A percentile compares a stretch with the other conserved stretches of the same genome.
Evolutionary conservation across 2,888 invertebrate genomes (phyloP).

Genomic region (Apotomis betuletana): DNA sequence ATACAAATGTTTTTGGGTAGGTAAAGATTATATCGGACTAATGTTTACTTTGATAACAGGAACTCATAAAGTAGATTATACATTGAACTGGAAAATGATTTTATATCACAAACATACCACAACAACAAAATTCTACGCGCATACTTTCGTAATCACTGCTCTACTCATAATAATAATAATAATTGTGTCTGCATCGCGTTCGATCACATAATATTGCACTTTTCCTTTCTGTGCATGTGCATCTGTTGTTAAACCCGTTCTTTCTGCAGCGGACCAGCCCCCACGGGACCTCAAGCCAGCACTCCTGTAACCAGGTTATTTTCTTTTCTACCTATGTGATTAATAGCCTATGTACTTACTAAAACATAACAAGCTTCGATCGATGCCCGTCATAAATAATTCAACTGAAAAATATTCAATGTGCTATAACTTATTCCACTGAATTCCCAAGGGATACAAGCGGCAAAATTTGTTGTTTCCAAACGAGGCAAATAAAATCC

Average conservation of each 20-base stretch:
- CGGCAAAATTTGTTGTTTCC: slow-evolving; percentile 7
- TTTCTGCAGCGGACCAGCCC: slow-evolving; percentile 59
- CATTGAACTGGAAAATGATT: too few species aligned
- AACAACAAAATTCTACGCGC: too few species aligned
- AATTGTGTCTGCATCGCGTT: slow-evolving; percentile 39
- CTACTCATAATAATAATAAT: slow-evolving; percentile 22
- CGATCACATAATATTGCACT: slow-evolving; percentile 44
- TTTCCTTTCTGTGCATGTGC: slow-evolving; percentile 52
- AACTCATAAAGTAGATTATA: too few species aligned
- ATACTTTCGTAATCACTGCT: background rate
- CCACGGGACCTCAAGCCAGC: slow-evolving; percentile 45
- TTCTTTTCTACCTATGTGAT: slow-evolving; percentile 20
- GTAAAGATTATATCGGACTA: too few species aligned
- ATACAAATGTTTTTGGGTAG: too few species aligned
- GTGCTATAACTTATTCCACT: slow-evolving; percentile 22
- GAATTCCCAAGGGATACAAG: slow-evolving; percentile 11
- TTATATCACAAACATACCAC: too few species aligned
- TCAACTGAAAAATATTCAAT: slow-evolving; percentile 9
- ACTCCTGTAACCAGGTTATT: slow-evolving; percentile 41
- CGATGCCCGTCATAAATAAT: slow-evolving; percentile 17
- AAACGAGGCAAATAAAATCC: background rate
- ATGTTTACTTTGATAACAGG: too few species aligned
- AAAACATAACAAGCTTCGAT: slow-evolving; percentile 10
- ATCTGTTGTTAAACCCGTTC: slow-evolving; percentile 62
- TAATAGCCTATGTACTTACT: slow-evolving; percentile 9